Evolutionary conservation across 2,797 vertebrate species (phyloP), one percentile per base, ranked within the genome.

Genomic region (Graptemys geographica): DNA sequence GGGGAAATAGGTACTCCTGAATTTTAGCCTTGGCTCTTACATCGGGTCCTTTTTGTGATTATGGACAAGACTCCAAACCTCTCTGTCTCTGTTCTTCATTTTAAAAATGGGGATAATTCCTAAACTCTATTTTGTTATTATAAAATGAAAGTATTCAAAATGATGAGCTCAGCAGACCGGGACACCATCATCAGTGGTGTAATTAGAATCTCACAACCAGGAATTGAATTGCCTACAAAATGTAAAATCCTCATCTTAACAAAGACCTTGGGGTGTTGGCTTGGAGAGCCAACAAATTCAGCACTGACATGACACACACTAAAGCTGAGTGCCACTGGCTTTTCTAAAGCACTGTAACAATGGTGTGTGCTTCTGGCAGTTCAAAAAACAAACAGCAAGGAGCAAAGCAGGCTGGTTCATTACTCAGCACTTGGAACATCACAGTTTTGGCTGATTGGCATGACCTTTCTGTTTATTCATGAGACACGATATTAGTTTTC

Each of bases 61-160:
- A 53, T 85, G 62, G 91, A 88, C 88, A 65, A 49, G 79, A 79
- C 33, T 87, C 92, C 92, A 96, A 11, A 94, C 90, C 59, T 96
- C 74, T 92, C 90, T 88, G 90, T 79, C 81, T 91, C 62, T 82
- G 44, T 83, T 96, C 83, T 2, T 0, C 88, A 95, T 81, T 93
- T 94, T 81, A 91, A 65, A 94, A 93, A 87, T 8, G 90, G 49
- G 27, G 47, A 87, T 82, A 3, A 1, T 84, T 91, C 78, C 31
- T 37, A 72, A 92, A 49, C 27, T 62, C 10, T 95, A 57, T 92
- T 95, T 89, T 79, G 69, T 33, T 28, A 15, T 59, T 56, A 13
- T 12, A 2, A 53, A 28, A 55, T 88, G 8, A 31, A 9, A 1
- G 12, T 91, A 57, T 82, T 41, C 49, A 74, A 88, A 95, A 49